These are phyloP conservation scores for Lamprologus callipterus DNA, from an alignment of 2,113 vertebrate species.

Conservation along the genomic window DNA sequence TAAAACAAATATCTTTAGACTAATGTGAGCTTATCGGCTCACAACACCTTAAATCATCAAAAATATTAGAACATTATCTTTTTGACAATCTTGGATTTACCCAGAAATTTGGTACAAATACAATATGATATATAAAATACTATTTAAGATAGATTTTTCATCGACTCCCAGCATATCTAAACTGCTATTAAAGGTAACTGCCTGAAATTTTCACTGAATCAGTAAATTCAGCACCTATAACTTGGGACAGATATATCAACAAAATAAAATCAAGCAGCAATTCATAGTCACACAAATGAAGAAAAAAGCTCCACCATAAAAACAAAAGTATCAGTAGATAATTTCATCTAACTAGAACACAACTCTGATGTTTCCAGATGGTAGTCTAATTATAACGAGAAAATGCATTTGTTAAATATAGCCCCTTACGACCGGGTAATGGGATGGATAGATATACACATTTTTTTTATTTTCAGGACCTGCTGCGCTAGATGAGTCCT, in stretches of 20 bases:
- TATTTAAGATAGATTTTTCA: background rate
- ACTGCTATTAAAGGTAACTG: background rate
- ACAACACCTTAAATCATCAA: background rate
- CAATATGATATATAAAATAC: background rate
- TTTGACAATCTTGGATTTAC: background rate
- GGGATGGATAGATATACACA: background rate
- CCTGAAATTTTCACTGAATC: background rate
- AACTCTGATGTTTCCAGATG: background rate
- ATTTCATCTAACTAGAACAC: background rate
- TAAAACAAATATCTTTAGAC: background rate
- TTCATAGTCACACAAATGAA: background rate
- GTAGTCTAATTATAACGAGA: background rate
- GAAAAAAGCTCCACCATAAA: background rate
- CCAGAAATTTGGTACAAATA: background rate
- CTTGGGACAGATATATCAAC: background rate
- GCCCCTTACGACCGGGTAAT: background rate
- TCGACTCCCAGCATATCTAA: background rate
- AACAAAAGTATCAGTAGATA: background rate
- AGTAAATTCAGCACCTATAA: background rate
- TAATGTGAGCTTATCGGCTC: background rate
- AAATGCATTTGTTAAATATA: background rate
- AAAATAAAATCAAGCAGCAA: background rate
- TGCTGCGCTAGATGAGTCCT: background rate
- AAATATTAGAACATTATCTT: rapidly evolving
- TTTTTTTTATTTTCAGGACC: background rate